These are phyloP conservation scores for Thalassarche chlororhynchos DNA, from an alignment of 2,113 vertebrate genomes.

Conservation along the genomic window DNA sequence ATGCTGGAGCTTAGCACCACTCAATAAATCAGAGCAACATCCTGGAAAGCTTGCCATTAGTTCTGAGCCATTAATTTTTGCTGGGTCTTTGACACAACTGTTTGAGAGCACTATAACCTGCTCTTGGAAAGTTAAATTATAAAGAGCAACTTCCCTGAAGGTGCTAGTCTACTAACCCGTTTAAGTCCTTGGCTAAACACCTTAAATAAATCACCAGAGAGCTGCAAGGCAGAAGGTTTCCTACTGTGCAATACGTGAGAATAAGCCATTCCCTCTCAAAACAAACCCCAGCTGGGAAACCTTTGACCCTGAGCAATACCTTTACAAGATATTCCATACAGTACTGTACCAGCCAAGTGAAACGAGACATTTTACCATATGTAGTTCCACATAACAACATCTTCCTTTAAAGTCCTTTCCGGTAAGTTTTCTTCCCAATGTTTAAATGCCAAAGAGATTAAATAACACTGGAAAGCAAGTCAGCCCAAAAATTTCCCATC, in stretches of 20 bases:
- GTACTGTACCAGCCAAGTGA: not conserved
- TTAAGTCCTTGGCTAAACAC: constrained; percentile 52
- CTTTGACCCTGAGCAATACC: not conserved
- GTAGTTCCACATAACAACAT: not conserved
- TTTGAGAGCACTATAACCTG: constrained; percentile 66
- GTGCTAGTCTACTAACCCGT: constrained; percentile 33
- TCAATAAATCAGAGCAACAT: constrained; percentile 80
- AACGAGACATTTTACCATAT: not conserved
- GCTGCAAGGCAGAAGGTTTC: constrained; percentile 10
- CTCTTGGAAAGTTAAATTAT: constrained; percentile 71
- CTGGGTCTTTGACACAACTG: constrained; percentile 68
- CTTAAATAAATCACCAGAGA: constrained; percentile 47
- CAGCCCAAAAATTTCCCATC: not conserved
- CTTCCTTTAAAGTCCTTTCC: not conserved
- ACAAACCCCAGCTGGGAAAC: not conserved
- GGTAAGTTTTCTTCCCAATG: not conserved
- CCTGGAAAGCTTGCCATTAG: constrained; percentile 74
- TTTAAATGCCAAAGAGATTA: not conserved
- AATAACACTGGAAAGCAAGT: not conserved
- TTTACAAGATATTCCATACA: not conserved
- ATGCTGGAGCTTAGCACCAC: constrained; percentile 72
- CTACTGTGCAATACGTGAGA: not conserved
- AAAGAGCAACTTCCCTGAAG: constrained; percentile 68
- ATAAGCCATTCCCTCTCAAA: not conserved
- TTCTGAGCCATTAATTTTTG: constrained; percentile 80